Percentiles rank a stretch among this genome's conserved stretches.
Evolutionary conservation across 1,140 invertebrate species (phyloP).

Genomic region (Drosophila parvula): DNA sequence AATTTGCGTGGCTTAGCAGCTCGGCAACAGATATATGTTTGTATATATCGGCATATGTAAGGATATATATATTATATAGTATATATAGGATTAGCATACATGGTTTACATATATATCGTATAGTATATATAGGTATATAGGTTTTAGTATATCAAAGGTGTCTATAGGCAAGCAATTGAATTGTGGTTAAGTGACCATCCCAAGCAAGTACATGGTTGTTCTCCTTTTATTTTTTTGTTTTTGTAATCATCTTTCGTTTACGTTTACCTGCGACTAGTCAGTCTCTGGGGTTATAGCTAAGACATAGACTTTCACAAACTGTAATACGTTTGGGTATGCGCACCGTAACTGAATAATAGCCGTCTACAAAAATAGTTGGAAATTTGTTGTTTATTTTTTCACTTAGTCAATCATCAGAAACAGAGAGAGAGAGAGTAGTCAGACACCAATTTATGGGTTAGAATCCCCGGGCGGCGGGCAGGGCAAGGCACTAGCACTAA

Average conservation of each 20-base stretch:
- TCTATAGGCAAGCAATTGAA: constrained; percentile 61
- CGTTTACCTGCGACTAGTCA: constrained; percentile 66
- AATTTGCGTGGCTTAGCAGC: constrained; percentile 65
- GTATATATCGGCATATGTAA: constrained; percentile 29
- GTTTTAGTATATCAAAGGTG: constrained; percentile 51
- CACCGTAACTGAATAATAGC: constrained; percentile 79
- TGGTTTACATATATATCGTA: constrained; percentile 53
- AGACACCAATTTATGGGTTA: constrained; percentile 13
- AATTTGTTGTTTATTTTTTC: constrained; percentile 52
- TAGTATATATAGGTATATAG: constrained; percentile 17
- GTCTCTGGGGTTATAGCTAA: constrained; percentile 69
- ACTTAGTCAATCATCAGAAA: constrained; percentile 31
- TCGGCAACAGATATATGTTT: constrained; percentile 3
- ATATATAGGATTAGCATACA: constrained; percentile 55
- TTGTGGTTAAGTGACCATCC: constrained; percentile 47
- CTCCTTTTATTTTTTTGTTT: not conserved
- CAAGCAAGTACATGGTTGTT: constrained; percentile 72
- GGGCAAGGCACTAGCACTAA: constrained; percentile 30
- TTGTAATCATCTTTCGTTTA: constrained; percentile 28
- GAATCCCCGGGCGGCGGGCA: constrained; percentile 4
- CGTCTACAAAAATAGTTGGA: constrained; percentile 71
- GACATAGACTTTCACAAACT: constrained; percentile 79
- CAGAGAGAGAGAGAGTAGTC: not conserved
- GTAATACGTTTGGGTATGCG: constrained; percentile 81
- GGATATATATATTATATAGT: constrained; percentile 8